Base-by-base conservation (phyloP, 2,797 vertebrate species). In the Cryptoprocta ferox region DNA sequence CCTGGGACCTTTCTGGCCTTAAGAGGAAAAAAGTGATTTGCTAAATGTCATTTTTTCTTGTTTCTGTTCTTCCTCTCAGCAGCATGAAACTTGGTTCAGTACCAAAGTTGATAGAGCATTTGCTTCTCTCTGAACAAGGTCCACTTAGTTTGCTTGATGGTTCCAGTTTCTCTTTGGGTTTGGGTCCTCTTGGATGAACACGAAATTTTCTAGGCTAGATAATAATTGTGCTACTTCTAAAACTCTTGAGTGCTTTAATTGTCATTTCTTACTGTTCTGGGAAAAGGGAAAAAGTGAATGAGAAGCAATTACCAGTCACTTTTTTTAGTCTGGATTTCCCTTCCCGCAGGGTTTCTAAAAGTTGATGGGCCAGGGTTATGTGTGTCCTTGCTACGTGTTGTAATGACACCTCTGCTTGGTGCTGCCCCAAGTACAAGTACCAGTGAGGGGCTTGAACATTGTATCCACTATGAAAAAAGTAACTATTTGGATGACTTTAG, bases 1-100 rank as follows among this genome's bases (percentile, higher is more conserved):
- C 87, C 94, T 85, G 80, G 56, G 53, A 95, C 93, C 91, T 97
- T 96, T 92, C 76, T 97, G 97, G 66, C 83, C 28, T 28, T 26
- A 73, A 21, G 79, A 71, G 4, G 14, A 88, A 61, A 6, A 56
- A 50, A 35, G 14, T 11, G 94, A 95, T 97, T 95, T 96, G 75
- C 87, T 95, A 90, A 97, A 35, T 48, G 6, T 21, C 1, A 7
- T 4, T 0, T 82, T 89, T 81, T 79, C 53, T 90, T 73, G 76
- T 94, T 96, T 68, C 3, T 56, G n/a, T 97, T 96, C 95, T 91
- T 94, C 89, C 0, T 59, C 83, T 3, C 6, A 95, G 94, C 91
- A 86, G 59, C 0, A 0, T 71, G 93, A 78, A 45, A 48, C 70
- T 96, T 95, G 92, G 42, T 95, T 53, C 35, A 92, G 76, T 80